phyloP scores from a whole-genome alignment of 2,888 invertebrate genomes.

The Drosophila lutescens region DNA sequence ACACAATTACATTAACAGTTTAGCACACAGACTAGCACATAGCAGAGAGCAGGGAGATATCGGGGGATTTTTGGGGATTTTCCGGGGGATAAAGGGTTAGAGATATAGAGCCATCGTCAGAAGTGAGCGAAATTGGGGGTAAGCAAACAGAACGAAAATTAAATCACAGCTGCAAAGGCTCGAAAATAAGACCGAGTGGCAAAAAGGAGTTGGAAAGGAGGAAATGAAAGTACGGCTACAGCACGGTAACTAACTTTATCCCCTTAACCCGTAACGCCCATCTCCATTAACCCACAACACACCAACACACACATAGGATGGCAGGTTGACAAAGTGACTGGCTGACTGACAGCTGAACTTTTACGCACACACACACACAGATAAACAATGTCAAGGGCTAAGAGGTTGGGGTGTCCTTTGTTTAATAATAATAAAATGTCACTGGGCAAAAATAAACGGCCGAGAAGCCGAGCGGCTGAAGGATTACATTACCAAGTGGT shows the following conservation, averaged over 20 bases:
- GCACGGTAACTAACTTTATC: slow-evolving; percentile 16
- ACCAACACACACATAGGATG: not conserved
- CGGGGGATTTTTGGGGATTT: slow-evolving; percentile 2
- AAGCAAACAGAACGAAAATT: slow-evolving; percentile 61
- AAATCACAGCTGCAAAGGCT: slow-evolving; percentile 48
- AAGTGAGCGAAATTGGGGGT: slow-evolving; percentile 14
- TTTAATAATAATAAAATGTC: slow-evolving; percentile 68
- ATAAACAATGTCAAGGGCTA: slow-evolving; percentile 65
- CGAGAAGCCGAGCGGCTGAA: slow-evolving; percentile 28
- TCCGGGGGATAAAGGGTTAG: slow-evolving; percentile 1
- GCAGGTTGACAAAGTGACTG: slow-evolving; percentile 62
- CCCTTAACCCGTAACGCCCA: not conserved
- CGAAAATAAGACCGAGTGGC: slow-evolving; percentile 43
- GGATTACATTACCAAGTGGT: slow-evolving; percentile 63
- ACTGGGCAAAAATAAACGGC: slow-evolving; percentile 43
- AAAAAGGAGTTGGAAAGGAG: slow-evolving; percentile 10
- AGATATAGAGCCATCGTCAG: slow-evolving; percentile 2
- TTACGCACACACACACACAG: slow-evolving; percentile 29
- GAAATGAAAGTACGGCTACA: slow-evolving; percentile 19
- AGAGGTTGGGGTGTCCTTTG: slow-evolving; percentile 40
- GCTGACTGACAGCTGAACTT: slow-evolving; percentile 63
- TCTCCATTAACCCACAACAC: slow-evolving; percentile 3
- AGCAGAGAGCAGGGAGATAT: not conserved
- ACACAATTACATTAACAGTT: slow-evolving; percentile 72
- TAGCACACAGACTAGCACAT: slow-evolving; percentile 28